These are phyloP conservation scores for Cyphomyrus discorhynchus DNA, from an alignment of 2,113 vertebrate genomes.

Conservation along the genomic window DNA sequence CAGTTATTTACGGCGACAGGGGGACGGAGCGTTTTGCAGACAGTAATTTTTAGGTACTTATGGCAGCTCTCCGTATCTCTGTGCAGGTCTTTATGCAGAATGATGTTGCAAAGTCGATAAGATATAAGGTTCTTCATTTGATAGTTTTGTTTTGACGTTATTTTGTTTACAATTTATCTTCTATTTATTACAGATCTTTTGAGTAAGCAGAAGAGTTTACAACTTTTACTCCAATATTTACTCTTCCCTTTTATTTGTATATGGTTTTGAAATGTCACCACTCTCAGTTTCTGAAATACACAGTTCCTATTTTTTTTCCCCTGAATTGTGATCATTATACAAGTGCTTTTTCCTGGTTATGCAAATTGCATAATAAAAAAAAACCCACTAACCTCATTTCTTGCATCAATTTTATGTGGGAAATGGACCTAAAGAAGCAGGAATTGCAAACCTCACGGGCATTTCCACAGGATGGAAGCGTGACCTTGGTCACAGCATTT, in stretches of 20 bases:
- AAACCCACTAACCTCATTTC: background rate
- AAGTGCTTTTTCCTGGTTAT: background rate
- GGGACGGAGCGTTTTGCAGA: background rate
- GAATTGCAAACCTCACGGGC: background rate
- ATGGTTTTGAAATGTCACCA: constrained; percentile 11
- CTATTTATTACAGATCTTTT: background rate
- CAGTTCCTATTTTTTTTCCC: background rate
- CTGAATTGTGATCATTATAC: background rate
- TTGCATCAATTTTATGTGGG: background rate
- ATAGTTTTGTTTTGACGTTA: background rate
- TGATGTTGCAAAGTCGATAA: background rate
- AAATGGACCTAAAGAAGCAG: background rate
- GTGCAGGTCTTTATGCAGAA: background rate
- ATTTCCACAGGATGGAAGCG: background rate
- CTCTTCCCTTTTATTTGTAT: background rate
- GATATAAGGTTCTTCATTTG: background rate
- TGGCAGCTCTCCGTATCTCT: background rate
- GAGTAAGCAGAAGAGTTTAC: background rate
- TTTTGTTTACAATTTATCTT: background rate
- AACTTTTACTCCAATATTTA: constrained; percentile 2
- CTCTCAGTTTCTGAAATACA: background rate
- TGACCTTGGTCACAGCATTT: background rate
- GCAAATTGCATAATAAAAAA: background rate
- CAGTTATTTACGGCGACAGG: background rate
- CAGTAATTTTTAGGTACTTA: background rate